phyloP scores from a whole-genome alignment of 2,797 vertebrate species.

The Enteromius thamalakanensis region DNA sequence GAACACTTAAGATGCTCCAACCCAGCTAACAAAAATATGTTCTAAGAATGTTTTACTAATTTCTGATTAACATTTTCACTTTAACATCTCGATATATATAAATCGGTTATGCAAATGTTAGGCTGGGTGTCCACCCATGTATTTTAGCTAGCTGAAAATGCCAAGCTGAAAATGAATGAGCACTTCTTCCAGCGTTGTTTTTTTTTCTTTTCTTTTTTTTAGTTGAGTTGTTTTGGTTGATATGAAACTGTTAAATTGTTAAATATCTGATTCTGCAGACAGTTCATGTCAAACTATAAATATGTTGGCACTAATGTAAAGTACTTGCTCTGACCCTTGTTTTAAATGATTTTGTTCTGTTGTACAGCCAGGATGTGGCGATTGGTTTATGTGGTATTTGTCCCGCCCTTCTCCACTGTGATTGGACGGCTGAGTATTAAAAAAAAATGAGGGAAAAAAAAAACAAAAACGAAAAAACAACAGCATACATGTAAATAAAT shows the following conservation, averaged over 20 bases:
- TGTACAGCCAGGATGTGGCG: background rate
- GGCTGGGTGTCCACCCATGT: background rate
- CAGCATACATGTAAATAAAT: too few relatives aligned
- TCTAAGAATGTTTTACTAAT: background rate
- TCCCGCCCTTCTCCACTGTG: background rate
- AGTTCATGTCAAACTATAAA: background rate
- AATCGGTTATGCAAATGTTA: background rate
- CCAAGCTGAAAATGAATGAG: background rate
- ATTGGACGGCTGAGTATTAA: background rate
- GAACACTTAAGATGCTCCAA: background rate
- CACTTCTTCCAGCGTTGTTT: background rate
- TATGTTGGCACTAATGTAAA: background rate
- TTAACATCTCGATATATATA: background rate
- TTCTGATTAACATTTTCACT: background rate
- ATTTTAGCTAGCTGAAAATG: background rate
- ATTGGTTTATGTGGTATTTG: background rate
- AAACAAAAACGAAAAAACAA: too few relatives aligned
- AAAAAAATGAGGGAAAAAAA: too few relatives aligned
- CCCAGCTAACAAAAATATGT: background rate
- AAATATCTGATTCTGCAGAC: background rate
- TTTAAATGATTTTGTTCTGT: background rate
- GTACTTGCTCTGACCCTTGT: background rate
- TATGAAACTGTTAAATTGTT: background rate
- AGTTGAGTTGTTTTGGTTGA: background rate
- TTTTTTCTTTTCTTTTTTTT: background rate